Conservation (phyloP, 2,113 vertebrate genomes). For the Megaceryle maxima region DNA sequence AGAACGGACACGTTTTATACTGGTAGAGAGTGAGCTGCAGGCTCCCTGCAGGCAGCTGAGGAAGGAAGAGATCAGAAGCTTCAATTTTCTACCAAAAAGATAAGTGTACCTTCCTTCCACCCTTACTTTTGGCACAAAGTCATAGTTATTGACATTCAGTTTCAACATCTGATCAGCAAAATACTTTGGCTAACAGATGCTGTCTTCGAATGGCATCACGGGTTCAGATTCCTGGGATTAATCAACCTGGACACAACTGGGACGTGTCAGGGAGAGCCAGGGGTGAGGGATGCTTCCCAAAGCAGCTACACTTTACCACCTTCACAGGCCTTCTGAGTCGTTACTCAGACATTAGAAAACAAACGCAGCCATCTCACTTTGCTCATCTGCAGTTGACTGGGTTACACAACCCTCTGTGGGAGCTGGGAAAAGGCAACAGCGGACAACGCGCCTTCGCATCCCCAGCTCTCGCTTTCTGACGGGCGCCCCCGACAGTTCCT, state of each 20-base stretch:
- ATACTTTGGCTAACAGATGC: background rate
- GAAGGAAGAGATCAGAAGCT: background rate
- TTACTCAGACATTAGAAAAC: background rate
- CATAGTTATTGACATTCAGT: background rate
- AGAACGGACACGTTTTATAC: constrained; percentile 98
- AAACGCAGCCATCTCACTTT: background rate
- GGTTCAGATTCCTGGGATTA: background rate
- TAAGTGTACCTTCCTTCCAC: background rate
- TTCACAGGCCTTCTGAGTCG: background rate
- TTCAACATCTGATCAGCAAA: background rate
- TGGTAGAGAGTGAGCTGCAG: constrained; percentile 90
- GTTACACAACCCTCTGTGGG: background rate
- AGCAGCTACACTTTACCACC: background rate
- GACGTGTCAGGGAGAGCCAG: background rate
- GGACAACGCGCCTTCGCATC: rapidly evolving
- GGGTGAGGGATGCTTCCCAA: background rate
- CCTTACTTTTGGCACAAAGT: background rate
- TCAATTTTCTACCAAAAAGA: background rate
- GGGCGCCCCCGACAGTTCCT: background rate
- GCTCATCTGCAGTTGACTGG: background rate
- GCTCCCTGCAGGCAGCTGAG: constrained; percentile 37
- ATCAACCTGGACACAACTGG: background rate
- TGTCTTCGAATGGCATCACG: background rate
- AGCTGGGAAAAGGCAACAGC: background rate
- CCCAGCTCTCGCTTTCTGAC: background rate